A percentile compares a stretch with the other conserved stretches of the same genome.
Conservation (phyloP, 2,113 vertebrate species). For the Origma solitaria region DNA sequence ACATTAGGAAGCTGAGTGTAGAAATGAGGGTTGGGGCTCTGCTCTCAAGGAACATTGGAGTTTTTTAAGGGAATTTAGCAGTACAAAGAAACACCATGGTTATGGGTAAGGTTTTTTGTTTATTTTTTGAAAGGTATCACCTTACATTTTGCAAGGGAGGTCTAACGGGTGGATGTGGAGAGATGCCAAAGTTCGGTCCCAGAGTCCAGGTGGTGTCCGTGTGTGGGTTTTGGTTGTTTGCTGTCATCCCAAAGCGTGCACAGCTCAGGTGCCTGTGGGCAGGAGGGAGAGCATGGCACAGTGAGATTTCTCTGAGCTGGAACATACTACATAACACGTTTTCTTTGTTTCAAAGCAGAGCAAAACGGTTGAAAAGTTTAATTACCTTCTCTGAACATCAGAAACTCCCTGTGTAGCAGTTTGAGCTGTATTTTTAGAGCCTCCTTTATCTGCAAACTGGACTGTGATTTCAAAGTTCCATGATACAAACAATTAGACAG, state of each 20-base stretch:
- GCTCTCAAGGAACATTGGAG: background rate
- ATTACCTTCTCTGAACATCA: background rate
- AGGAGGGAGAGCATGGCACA: fast-evolving
- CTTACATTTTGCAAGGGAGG: background rate
- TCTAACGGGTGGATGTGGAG: background rate
- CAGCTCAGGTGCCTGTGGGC: background rate
- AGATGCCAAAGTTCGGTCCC: background rate
- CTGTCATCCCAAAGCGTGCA: fast-evolving
- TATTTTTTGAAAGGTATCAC: background rate
- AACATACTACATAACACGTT: background rate
- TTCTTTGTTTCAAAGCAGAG: background rate
- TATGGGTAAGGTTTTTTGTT: background rate
- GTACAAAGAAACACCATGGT: background rate
- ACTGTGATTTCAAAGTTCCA: background rate
- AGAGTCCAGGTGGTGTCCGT: background rate
- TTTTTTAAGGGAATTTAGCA: background rate
- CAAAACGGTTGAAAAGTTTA: background rate
- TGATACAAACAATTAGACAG: background rate
- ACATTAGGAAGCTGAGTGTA: background rate
- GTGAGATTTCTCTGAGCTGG: background rate
- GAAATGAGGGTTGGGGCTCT: background rate
- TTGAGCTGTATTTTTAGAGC: slow-evolving; percentile 9
- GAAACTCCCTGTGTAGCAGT: background rate
- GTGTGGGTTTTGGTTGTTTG: background rate
- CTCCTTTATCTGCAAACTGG: background rate